phyloP scores from a whole-genome alignment of 2,888 invertebrate genomes.

The Brachypterus glaber region DNA sequence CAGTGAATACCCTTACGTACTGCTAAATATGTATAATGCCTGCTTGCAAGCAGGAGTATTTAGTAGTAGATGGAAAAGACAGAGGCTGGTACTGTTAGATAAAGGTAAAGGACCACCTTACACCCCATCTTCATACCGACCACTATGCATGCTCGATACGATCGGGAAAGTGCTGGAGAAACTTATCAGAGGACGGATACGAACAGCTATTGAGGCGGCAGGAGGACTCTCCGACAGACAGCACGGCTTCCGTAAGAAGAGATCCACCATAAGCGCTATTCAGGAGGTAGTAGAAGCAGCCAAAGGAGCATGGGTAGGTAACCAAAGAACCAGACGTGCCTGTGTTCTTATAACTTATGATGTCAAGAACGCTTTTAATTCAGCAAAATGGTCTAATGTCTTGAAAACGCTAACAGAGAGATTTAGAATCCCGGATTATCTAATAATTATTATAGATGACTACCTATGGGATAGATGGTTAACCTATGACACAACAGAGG shows the following conservation, averaged over 20 bases:
- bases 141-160: too few species aligned
- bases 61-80: too few species aligned
- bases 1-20: too few species aligned
- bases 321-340: too few species aligned
- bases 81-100: too few species aligned
- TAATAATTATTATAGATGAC: too few species aligned
- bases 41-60: too few species aligned
- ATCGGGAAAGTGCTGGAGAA: too few species aligned
- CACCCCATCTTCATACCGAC: neutral
- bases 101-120: slow-evolving; percentile 1
- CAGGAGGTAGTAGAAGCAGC: too few species aligned
- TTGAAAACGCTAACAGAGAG: neutral
- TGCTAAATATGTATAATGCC: too few species aligned
- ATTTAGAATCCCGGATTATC: neutral
- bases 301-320: too few species aligned
- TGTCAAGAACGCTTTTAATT: neutral
- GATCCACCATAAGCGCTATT: neutral
- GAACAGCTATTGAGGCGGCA: neutral
- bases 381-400: too few species aligned
- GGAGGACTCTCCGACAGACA: neutral
- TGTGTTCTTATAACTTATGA: neutral
- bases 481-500: neutral
- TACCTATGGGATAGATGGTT: neutral
- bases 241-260: neutral
- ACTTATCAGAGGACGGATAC: neutral